These are phyloP conservation scores for Pseudachorutes palmiensis DNA, from an alignment of 1,140 invertebrate species.

Conservation along the genomic window DNA sequence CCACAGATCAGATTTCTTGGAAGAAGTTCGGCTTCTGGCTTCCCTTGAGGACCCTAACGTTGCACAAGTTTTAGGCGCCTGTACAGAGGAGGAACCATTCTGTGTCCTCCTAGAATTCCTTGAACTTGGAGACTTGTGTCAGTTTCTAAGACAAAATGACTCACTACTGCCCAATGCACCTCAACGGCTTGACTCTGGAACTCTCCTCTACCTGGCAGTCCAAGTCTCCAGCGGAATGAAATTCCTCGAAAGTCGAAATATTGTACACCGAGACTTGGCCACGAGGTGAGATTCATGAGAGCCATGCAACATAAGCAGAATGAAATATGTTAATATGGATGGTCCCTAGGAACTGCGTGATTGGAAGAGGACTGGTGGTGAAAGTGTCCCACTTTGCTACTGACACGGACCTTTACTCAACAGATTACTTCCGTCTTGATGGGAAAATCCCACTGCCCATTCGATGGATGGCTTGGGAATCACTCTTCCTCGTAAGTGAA, in stretches of 20 bases:
- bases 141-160: constrained; percentile 59
- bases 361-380: constrained; percentile 72
- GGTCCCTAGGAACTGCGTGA: constrained; percentile 75
- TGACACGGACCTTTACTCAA: constrained; percentile 72
- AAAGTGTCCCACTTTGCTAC: constrained; percentile 89
- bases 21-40: constrained; percentile 78
- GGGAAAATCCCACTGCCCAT: constrained; percentile 70
- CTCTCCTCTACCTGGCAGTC: constrained; percentile 68
- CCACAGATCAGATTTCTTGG: constrained; percentile 76
- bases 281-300: too few relatives aligned
- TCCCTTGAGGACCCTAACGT: constrained; percentile 78
- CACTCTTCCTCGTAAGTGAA: constrained; percentile 60
- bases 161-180: constrained; percentile 33
- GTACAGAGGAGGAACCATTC: constrained; percentile 67
- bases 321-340: too few relatives aligned
- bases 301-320: too few relatives aligned
- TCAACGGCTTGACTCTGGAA: constrained; percentile 55
- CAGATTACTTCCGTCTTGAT: constrained; percentile 76
- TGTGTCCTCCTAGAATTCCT: constrained; percentile 86
- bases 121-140: constrained; percentile 80
- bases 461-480: constrained; percentile 75
- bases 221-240: constrained; percentile 82
- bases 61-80: constrained; percentile 75
- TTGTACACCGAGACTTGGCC: constrained; percentile 70
- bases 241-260: constrained; percentile 69